Evolutionary conservation across 2,888 invertebrate species (phyloP).

Genomic region (Andricus quercusramuli): DNA sequence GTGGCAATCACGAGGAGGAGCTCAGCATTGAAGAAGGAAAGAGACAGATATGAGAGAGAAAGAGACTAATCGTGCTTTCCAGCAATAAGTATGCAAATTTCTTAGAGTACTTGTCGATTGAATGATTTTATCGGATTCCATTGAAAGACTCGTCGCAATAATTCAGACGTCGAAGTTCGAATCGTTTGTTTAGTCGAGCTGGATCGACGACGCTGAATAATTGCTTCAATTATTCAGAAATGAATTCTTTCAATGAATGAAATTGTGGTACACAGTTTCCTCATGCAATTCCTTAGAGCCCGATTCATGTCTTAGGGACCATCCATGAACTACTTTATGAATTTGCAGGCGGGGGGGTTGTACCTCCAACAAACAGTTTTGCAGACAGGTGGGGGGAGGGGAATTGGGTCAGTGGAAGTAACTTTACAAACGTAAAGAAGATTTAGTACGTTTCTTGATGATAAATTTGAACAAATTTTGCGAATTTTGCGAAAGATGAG

Average conservation of each 20-base stretch:
- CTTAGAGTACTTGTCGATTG: constrained; percentile 35
- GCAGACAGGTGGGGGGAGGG: too few relatives aligned
- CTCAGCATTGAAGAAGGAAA: background rate
- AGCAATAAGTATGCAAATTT: constrained; percentile 40
- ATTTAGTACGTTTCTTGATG: too few relatives aligned
- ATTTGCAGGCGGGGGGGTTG: too few relatives aligned
- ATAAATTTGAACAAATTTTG: too few relatives aligned
- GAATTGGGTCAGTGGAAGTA: too few relatives aligned
- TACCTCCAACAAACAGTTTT: too few relatives aligned
- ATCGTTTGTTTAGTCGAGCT: constrained; percentile 29
- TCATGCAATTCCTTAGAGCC: background rate
- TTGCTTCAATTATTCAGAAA: constrained; percentile 35
- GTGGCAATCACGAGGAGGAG: constrained; percentile 3
- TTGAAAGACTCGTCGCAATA: constrained; percentile 37
- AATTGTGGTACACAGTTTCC: constrained; percentile 14
- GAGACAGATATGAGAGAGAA: background rate
- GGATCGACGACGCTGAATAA: constrained; percentile 30
- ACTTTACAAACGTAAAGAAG: too few relatives aligned
- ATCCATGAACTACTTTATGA: too few relatives aligned
- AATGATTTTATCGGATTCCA: constrained; percentile 40
- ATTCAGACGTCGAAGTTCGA: constrained; percentile 29
- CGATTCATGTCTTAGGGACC: background rate
- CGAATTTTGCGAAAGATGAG: too few relatives aligned
- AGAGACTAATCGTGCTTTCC: constrained; percentile 39
- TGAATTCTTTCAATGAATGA: constrained; percentile 30